Conservation (phyloP, 2,113 vertebrate species). For the Irena cyanogastra region DNA sequence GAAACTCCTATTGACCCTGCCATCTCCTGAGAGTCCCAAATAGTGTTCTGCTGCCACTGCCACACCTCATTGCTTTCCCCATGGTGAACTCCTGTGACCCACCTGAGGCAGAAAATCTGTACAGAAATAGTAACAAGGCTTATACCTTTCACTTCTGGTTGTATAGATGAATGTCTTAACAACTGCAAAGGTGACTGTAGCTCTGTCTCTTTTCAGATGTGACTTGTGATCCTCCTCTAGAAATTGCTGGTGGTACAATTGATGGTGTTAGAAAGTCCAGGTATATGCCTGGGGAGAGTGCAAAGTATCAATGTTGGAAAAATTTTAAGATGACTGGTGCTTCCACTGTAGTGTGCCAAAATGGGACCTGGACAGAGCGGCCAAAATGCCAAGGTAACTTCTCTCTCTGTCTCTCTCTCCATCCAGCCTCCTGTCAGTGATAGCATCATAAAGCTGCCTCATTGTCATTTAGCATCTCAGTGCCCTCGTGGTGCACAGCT, state of each 20-base stretch:
- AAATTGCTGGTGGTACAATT: slow-evolving; percentile 22
- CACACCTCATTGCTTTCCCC: not conserved
- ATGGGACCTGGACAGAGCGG: not conserved
- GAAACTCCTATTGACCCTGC: not conserved
- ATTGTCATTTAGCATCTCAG: not conserved
- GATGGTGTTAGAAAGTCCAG: not conserved
- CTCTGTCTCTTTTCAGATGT: not conserved
- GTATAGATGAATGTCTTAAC: not conserved
- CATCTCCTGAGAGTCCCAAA: not conserved
- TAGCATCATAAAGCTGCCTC: not conserved
- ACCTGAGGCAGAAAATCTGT: not conserved
- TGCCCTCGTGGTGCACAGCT: not conserved
- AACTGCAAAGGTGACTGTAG: not conserved
- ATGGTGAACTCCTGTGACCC: not conserved
- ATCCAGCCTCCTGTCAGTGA: not conserved
- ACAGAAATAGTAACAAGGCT: not conserved
- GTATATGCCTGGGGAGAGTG: slow-evolving; percentile 7
- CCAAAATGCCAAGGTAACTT: slow-evolving; percentile 17
- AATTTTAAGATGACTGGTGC: not conserved
- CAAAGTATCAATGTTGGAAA: not conserved
- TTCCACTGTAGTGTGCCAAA: not conserved
- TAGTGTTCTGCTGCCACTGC: not conserved
- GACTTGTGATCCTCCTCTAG: slow-evolving; percentile 10
- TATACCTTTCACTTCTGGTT: not conserved
- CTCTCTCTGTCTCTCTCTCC: not conserved